Conservation (phyloP, 2,888 invertebrate genomes). For the Dynastes maya region DNA sequence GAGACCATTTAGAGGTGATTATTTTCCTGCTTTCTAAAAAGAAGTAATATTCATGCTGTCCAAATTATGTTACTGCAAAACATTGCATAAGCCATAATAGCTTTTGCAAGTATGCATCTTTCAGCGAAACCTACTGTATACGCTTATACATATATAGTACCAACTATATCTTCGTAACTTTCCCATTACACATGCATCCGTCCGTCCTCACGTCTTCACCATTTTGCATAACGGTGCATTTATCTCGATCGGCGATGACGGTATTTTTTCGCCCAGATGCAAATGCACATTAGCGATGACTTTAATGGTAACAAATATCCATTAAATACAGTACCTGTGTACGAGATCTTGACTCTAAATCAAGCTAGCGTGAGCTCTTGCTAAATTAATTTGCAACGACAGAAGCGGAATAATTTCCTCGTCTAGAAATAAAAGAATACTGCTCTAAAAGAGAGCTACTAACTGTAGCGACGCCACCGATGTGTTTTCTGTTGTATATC, state of each 20-base stretch:
- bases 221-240: conserved; percentile 37
- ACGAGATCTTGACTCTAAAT: conserved; percentile 25
- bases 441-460: not conserved
- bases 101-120: too few species aligned
- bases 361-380: not conserved
- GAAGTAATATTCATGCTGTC: too few species aligned
- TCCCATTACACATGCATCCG: not conserved
- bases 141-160: too few species aligned
- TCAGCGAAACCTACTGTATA: too few species aligned
- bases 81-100: too few species aligned
- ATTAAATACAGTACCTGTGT: conserved; percentile 20
- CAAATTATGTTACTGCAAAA: too few species aligned
- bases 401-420: not conserved
- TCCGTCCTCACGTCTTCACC: conserved; percentile 24
- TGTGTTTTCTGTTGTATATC: not conserved
- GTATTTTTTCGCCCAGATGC: conserved; percentile 25
- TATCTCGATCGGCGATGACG: conserved; percentile 23
- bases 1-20: too few species aligned
- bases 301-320: conserved; percentile 39
- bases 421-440: not conserved
- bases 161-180: too few species aligned
- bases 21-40: too few species aligned
- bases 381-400: conserved; percentile 18
- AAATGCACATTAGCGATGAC: conserved; percentile 20
- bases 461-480: not conserved